A percentile compares a stretch with the other conserved stretches of the same genome.
Evolutionary conservation across 1,140 invertebrate species (phyloP).

Genomic region (Zaprionus inermis): DNA sequence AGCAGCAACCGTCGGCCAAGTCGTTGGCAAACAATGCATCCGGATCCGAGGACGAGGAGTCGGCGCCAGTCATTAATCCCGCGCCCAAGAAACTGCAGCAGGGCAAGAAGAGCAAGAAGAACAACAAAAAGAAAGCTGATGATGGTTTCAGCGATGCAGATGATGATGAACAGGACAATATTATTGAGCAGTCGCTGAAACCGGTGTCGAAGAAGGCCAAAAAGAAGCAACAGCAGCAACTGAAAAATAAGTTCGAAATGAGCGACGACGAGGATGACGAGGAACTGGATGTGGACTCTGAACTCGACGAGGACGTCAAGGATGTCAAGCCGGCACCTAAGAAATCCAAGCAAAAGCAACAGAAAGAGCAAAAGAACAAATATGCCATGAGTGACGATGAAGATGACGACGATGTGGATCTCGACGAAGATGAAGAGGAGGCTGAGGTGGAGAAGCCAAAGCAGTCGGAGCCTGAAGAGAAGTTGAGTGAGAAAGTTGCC

Average conservation of each 20-base stretch:
- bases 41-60: constrained; percentile 75
- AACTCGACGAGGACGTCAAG: constrained; percentile 10
- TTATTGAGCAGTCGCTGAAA: constrained; percentile 45
- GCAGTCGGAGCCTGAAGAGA: constrained; percentile 28
- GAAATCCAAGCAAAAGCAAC: constrained; percentile 63
- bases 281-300: constrained; percentile 38
- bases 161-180: constrained; percentile 37
- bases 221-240: constrained; percentile 63
- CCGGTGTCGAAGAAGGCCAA: constrained; percentile 61
- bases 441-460: neutral
- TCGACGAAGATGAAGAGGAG: constrained; percentile 17
- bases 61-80: constrained; percentile 68
- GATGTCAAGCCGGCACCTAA: constrained; percentile 48
- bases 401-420: constrained; percentile 28
- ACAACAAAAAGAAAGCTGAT: constrained; percentile 71
- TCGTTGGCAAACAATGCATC: constrained; percentile 47
- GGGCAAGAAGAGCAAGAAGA: constrained; percentile 79
- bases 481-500: neutral
- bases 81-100: constrained; percentile 66
- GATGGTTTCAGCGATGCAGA: constrained; percentile 52
- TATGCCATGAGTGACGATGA: constrained; percentile 59
- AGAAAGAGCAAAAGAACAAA: constrained; percentile 65
- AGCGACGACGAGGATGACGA: constrained; percentile 55
- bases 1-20: constrained; percentile 4
- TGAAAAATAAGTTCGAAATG: constrained; percentile 66